Conservation (phyloP, 1,140 invertebrate species). For the Wiebesia pumilae region DNA sequence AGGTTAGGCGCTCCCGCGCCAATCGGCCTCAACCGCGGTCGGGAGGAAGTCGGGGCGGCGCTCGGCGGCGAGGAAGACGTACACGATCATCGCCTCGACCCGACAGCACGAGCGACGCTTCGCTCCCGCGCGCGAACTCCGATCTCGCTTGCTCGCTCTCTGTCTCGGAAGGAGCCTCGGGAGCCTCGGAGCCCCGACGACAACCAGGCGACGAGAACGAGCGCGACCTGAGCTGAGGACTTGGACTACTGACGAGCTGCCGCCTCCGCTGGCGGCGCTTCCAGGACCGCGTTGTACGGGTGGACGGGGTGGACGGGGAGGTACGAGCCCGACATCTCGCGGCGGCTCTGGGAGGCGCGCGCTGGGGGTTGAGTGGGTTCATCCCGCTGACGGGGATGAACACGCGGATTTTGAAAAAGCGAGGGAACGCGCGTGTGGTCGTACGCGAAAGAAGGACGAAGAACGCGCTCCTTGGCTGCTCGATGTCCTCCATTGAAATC, state of each 20-base stretch:
- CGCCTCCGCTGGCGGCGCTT: not conserved
- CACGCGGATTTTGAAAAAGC: too few relatives aligned
- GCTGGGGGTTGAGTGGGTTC: not conserved
- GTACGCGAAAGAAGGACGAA: too few relatives aligned
- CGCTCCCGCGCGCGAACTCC: not conserved
- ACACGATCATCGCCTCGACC: not conserved
- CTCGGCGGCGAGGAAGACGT: not conserved
- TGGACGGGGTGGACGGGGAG: too few relatives aligned
- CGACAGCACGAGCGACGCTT: not conserved
- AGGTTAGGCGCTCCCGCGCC: not conserved
- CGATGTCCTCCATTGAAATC: too few relatives aligned
- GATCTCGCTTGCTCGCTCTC: not conserved
- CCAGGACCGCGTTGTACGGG: not conserved
- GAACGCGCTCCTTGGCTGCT: too few relatives aligned
- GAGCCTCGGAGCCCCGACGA: not conserved
- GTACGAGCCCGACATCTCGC: not conserved
- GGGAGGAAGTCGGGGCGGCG: too few relatives aligned
- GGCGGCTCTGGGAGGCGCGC: not conserved
- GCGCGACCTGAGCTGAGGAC: not conserved
- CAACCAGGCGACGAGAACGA: not conserved
- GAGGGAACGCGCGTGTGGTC: too few relatives aligned
- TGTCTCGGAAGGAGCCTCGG: not conserved
- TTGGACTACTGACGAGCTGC: conserved; percentile 10
- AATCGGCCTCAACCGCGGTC: not conserved
- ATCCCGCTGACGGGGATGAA: too few relatives aligned